Conservation (phyloP, 1,140 invertebrate species). For the Penaeus chinensis region DNA sequence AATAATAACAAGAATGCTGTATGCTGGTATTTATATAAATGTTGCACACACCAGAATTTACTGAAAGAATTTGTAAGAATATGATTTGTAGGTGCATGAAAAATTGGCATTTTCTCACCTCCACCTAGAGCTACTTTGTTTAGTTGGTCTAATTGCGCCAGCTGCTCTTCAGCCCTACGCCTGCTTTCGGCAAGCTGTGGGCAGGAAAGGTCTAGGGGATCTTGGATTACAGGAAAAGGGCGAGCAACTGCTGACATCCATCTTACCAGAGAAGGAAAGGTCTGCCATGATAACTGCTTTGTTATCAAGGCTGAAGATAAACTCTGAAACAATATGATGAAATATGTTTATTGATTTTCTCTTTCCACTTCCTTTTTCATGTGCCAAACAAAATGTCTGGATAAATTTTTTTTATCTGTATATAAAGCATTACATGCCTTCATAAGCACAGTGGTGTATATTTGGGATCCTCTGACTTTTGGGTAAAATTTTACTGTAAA, state of each 20-base stretch:
- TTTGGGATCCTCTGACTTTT: too few species aligned
- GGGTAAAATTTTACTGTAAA: too few species aligned
- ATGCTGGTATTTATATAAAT: not conserved
- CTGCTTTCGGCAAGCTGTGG: constrained; percentile 29
- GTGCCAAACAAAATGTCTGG: too few species aligned
- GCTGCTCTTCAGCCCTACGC: constrained; percentile 20
- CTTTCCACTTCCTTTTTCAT: too few species aligned
- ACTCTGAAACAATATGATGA: too few species aligned
- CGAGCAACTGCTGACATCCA: not conserved
- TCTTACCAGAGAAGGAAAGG: not conserved
- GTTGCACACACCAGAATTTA: not conserved
- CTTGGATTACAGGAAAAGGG: constrained; percentile 36
- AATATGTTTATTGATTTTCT: too few species aligned
- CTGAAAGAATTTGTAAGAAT: not conserved
- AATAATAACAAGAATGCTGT: not conserved
- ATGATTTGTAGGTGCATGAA: not conserved
- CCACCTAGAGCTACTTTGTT: constrained; percentile 24
- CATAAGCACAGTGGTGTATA: too few species aligned
- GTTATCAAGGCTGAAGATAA: too few species aligned
- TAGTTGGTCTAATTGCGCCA: constrained; percentile 23
- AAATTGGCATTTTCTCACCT: constrained; percentile 4
- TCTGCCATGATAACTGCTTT: too few species aligned
- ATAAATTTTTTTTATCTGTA: too few species aligned
- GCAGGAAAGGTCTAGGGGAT: constrained; percentile 31
- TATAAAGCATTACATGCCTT: too few species aligned